phyloP scores from a whole-genome alignment of 2,797 vertebrate species.

The Numenius phaeopus region DNA sequence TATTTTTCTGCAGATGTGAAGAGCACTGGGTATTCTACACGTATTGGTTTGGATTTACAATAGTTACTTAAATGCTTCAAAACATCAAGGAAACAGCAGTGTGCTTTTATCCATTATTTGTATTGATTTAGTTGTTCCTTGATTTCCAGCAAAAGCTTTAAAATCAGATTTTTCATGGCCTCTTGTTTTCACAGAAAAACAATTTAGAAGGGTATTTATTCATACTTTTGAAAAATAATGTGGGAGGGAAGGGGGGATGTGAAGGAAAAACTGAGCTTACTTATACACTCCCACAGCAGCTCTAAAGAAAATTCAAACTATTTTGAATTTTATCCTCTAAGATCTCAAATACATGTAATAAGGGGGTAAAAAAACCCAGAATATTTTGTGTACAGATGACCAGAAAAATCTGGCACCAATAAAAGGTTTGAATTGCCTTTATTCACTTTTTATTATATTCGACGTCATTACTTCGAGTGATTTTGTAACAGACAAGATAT shows the following conservation, averaged over 20 bases:
- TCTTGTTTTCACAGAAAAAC: background rate
- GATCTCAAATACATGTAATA: background rate
- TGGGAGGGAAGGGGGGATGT: background rate
- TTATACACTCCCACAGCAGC: background rate
- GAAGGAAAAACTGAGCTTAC: background rate
- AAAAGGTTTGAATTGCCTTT: background rate
- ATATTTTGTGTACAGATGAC: background rate
- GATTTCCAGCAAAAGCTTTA: background rate
- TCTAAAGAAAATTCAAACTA: background rate
- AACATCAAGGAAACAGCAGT: background rate
- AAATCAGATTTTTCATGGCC: background rate
- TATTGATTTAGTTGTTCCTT: background rate
- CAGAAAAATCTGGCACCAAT: background rate
- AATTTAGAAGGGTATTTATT: background rate
- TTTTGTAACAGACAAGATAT: background rate
- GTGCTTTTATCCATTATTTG: background rate
- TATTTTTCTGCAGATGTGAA: background rate
- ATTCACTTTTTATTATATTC: background rate
- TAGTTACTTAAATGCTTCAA: background rate
- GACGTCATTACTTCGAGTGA: rapidly evolving
- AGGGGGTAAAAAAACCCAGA: background rate
- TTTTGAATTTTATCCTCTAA: background rate
- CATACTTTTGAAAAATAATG: background rate
- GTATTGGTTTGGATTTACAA: background rate
- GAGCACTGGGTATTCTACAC: background rate